Evolutionary conservation across 1,140 invertebrate genomes (phyloP).

Genomic region (Tribolium castaneum): DNA sequence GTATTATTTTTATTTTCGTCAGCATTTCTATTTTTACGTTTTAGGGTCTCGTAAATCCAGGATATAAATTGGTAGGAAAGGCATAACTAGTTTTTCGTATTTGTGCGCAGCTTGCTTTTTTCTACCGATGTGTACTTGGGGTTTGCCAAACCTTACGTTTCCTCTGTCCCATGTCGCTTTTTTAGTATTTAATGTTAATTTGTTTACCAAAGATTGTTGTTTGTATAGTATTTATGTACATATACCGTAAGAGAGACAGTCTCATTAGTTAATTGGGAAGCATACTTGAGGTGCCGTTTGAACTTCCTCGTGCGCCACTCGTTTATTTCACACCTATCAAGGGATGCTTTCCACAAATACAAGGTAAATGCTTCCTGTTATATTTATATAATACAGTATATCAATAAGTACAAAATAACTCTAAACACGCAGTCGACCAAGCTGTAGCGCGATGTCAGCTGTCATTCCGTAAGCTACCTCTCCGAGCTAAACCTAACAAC

Average conservation of each 20-base stretch:
- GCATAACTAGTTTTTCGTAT: too few relatives aligned
- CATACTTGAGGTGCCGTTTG: slow-evolving; percentile 21
- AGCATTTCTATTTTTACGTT: slow-evolving; percentile 20
- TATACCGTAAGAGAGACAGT: slow-evolving; percentile 51
- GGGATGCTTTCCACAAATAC: slow-evolving; percentile 47
- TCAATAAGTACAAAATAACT: slow-evolving; percentile 59
- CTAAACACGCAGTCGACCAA: slow-evolving; percentile 54
- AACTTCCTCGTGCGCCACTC: neutral
- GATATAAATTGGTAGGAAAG: too few relatives aligned
- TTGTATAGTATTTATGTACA: slow-evolving; percentile 61
- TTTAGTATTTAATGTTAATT: slow-evolving; percentile 46
- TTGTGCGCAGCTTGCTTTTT: too few relatives aligned
- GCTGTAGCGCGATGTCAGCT: slow-evolving; percentile 53
- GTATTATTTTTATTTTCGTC: slow-evolving; percentile 50
- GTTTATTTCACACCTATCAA: slow-evolving; percentile 8
- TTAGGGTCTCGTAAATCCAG: too few relatives aligned
- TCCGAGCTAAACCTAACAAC: slow-evolving; percentile 44
- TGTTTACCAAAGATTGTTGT: slow-evolving; percentile 61
- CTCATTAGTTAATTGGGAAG: slow-evolving; percentile 37
- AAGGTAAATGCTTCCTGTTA: slow-evolving; percentile 61
- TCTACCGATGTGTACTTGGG: too few relatives aligned
- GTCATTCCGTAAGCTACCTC: slow-evolving; percentile 59
- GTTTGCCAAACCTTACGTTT: neutral
- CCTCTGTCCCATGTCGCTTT: slow-evolving; percentile 21
- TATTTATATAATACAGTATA: slow-evolving; percentile 57